These are phyloP conservation scores for Autographa pulchrina DNA, from an alignment of 2,888 invertebrate genomes.

Conservation along the genomic window DNA sequence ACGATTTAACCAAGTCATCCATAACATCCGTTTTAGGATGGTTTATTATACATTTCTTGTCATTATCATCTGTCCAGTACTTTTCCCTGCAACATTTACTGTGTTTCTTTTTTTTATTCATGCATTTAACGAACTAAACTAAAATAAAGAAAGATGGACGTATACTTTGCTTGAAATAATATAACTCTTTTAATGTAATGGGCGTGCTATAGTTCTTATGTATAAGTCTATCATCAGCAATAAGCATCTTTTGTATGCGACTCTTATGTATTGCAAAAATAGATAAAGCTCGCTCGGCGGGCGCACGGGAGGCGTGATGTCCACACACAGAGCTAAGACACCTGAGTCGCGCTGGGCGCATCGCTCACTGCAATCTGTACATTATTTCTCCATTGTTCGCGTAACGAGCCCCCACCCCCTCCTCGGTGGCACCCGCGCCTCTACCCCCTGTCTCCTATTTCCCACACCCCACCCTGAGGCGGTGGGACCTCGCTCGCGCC, in stretches of 20 bases:
- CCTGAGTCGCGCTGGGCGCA: constrained; percentile 89
- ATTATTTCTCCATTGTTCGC: constrained; percentile 90
- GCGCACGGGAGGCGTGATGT: constrained; percentile 74
- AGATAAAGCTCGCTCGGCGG: constrained; percentile 47
- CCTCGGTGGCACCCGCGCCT: constrained; percentile 66
- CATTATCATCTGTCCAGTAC: neutral
- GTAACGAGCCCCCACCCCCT: constrained; percentile 87
- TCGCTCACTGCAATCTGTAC: constrained; percentile 90
- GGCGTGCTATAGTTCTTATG: neutral
- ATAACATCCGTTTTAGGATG: constrained; percentile 3
- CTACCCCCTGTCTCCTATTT: constrained; percentile 75
- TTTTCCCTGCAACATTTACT: no score
- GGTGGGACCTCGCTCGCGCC: constrained; percentile 89
- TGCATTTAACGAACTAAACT: no score
- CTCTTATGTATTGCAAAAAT: constrained; percentile 48
- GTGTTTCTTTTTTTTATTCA: no score
- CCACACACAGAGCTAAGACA: constrained; percentile 83
- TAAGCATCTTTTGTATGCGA: constrained; percentile 15
- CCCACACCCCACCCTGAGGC: constrained; percentile 89
- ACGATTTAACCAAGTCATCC: constrained; percentile 24
- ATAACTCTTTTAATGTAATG: no score
- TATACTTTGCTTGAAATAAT: no score
- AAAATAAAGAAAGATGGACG: no score
- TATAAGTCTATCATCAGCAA: constrained; percentile 17
- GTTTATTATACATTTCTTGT: constrained; percentile 10